Conservation (phyloP, 2,113 vertebrate species). For the Oncorhynchus clarkii region DNA sequence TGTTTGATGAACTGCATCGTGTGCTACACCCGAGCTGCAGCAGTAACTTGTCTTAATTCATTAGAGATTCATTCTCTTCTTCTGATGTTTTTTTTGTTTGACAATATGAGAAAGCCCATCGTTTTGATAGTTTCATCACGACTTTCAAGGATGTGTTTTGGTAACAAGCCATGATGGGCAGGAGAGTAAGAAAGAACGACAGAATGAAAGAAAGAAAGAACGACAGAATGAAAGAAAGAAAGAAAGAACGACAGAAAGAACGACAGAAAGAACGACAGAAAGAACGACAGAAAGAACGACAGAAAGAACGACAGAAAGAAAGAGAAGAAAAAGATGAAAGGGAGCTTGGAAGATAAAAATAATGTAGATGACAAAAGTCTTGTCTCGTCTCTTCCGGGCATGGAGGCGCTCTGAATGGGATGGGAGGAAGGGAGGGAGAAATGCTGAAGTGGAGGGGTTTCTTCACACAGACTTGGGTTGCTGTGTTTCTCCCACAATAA, state of each 20-base stretch:
- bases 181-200: neutral
- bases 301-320: too few relatives aligned
- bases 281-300: too few relatives aligned
- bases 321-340: too few relatives aligned
- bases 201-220: neutral
- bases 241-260: neutral
- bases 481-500: neutral
- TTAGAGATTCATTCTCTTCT: slow-evolving; percentile 38
- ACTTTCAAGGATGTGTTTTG: neutral
- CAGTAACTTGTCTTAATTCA: slow-evolving; percentile 34
- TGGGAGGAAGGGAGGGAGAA: neutral
- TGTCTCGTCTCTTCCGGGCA: too few relatives aligned
- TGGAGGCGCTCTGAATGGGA: too few relatives aligned
- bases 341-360: neutral
- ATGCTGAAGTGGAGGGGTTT: neutral
- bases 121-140: slow-evolving; percentile 30
- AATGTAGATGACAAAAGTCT: neutral
- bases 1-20: slow-evolving; percentile 44
- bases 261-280: too few relatives aligned
- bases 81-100: slow-evolving; percentile 42
- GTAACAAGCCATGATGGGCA: neutral
- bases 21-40: slow-evolving; percentile 33
- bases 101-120: slow-evolving; percentile 35
- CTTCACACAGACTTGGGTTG: too few relatives aligned
- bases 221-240: neutral